These are phyloP conservation scores for Platyura marginata DNA, from an alignment of 1,140 invertebrate genomes.

Conservation along the genomic window DNA sequence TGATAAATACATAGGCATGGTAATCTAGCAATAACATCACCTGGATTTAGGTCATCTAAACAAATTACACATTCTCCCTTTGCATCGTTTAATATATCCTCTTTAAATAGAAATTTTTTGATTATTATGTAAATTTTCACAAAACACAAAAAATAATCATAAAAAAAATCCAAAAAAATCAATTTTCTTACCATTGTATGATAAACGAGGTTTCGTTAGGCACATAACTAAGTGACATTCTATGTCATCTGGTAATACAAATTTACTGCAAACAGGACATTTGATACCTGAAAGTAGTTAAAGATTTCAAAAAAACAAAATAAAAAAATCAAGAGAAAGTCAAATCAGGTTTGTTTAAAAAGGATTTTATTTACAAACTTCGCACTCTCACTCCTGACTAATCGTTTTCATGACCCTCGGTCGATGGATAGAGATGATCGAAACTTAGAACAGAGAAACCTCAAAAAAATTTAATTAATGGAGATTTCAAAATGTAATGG, in stretches of 20 bases:
- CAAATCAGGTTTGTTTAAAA: not conserved
- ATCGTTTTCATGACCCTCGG: not conserved
- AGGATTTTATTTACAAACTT: not conserved
- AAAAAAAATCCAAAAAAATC: not conserved
- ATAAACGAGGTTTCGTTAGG: constrained; percentile 93
- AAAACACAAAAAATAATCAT: not conserved
- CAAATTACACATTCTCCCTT: constrained; percentile 98
- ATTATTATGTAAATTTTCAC: constrained; percentile 1
- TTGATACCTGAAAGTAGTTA: constrained; percentile 62
- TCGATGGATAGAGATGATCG: not conserved
- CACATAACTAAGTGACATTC: constrained; percentile 98
- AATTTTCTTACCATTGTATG: constrained; percentile 75
- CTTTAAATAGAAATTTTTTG: constrained; percentile 53
- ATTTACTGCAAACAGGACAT: constrained; percentile 97
- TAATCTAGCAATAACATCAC: constrained; percentile 90
- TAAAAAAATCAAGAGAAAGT: not conserved
- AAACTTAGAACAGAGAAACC: no score
- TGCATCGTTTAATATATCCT: constrained; percentile 88
- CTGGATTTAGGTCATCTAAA: constrained; percentile 86
- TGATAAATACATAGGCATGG: constrained; percentile 99
- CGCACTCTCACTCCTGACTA: not conserved
- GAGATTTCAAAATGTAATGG: not conserved
- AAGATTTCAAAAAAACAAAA: not conserved
- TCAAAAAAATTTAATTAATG: not conserved
- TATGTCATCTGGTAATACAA: constrained; percentile 91